These are phyloP conservation scores for Colaptes auratus DNA, from an alignment of 2,113 vertebrate genomes.

Conservation along the genomic window DNA sequence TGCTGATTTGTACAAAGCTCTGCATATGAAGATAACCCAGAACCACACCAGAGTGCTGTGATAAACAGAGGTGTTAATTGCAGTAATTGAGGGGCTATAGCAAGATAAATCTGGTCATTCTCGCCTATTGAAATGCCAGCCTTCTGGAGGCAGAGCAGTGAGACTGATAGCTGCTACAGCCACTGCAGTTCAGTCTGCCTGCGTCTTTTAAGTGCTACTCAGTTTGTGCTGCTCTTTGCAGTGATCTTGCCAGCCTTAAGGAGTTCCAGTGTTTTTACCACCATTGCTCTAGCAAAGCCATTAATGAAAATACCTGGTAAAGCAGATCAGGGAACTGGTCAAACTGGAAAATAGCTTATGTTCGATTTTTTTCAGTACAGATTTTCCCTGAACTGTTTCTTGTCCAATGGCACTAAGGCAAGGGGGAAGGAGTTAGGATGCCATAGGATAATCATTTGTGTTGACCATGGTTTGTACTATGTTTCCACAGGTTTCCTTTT, in stretches of 20 bases:
- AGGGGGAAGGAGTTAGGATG: neutral
- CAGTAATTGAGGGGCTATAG: neutral
- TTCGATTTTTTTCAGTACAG: neutral
- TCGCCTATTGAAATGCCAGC: neutral
- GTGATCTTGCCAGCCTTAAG: neutral
- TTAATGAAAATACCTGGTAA: neutral
- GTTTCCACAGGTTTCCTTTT: neutral
- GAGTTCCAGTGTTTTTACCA: neutral
- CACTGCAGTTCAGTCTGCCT: neutral
- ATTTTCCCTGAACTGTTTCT: neutral
- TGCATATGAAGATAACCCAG: neutral
- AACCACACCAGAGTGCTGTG: neutral
- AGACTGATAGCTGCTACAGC: neutral
- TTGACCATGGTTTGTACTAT: neutral
- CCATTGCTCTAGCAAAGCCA: neutral
- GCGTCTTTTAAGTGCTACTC: neutral
- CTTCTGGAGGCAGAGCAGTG: neutral
- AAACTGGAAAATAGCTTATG: neutral
- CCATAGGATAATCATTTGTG: neutral
- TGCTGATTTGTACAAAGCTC: neutral
- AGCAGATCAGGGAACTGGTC: neutral
- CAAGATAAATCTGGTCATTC: neutral
- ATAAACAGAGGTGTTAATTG: neutral
- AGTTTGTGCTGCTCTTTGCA: neutral
- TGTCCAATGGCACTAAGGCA: neutral